Percentiles rank a stretch among this genome's conserved stretches.
Evolutionary conservation across 1,140 invertebrate species (phyloP).

Genomic region (Brachionus calyciflorus): DNA sequence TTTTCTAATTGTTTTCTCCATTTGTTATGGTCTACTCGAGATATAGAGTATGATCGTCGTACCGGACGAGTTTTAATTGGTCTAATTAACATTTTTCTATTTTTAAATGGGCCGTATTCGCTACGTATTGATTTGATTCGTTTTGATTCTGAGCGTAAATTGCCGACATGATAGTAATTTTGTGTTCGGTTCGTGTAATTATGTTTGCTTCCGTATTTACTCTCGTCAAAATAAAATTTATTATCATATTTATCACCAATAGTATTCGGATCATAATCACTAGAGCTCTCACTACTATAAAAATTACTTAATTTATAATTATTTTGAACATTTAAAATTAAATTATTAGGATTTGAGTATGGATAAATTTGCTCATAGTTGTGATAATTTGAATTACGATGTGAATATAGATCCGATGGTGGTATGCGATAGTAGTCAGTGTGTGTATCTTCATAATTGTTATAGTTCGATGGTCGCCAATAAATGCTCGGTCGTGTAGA

Average conservation of each 20-base stretch:
- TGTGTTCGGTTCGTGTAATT: background rate
- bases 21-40: constrained; percentile 9
- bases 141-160: background rate
- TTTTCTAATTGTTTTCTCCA: constrained; percentile 14
- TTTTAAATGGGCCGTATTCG: background rate
- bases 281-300: constrained; percentile 12
- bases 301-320: constrained; percentile 27
- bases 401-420: background rate
- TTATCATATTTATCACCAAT: constrained; percentile 25
- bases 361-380: constrained; percentile 41
- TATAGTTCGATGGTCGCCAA: background rate
- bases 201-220: background rate
- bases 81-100: background rate
- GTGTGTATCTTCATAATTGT: constrained; percentile 24
- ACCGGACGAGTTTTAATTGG: background rate
- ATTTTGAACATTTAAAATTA: background rate
- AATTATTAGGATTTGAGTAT: background rate
- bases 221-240: constrained; percentile 27
- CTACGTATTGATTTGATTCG: background rate
- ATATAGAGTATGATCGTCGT: constrained; percentile 29
- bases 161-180: constrained; percentile 24
- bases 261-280: constrained; percentile 36
- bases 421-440: background rate
- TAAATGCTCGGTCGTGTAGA: background rate
- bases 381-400: background rate